These are phyloP conservation scores for Argyra leucocephala DNA, from an alignment of 2,888 invertebrate species.

Conservation along the genomic window DNA sequence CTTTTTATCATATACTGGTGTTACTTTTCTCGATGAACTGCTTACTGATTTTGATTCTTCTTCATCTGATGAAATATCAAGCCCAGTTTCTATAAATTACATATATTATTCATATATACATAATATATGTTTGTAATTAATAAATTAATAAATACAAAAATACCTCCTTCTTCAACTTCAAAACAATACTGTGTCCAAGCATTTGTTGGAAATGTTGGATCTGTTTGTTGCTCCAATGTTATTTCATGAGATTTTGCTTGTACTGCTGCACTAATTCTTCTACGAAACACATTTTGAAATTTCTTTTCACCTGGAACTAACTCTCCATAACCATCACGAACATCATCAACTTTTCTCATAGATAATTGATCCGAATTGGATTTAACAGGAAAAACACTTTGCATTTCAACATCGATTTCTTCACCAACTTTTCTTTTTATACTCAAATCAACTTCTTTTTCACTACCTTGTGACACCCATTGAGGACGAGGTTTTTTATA, in stretches of 20 bases:
- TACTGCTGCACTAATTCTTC: slow-evolving; percentile 49
- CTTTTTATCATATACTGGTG: slow-evolving; percentile 24
- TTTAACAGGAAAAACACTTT: slow-evolving; percentile 51
- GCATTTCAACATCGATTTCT: slow-evolving; percentile 58
- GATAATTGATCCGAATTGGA: slow-evolving; percentile 45
- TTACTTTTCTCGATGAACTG: slow-evolving; percentile 31
- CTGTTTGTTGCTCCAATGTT: slow-evolving; percentile 55
- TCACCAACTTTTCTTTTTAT: slow-evolving; percentile 46
- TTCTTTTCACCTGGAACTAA: slow-evolving; percentile 49
- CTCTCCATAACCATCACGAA: slow-evolving; percentile 61
- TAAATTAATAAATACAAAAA: slow-evolving; percentile 15
- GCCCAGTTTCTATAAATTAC: slow-evolving; percentile 25
- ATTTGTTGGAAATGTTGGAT: slow-evolving; percentile 57
- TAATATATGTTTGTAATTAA: not conserved
- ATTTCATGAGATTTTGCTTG: slow-evolving; percentile 50
- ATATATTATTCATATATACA: not conserved
- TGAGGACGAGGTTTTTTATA: slow-evolving; percentile 46
- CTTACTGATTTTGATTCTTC: slow-evolving; percentile 26
- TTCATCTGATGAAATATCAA: slow-evolving; percentile 35
- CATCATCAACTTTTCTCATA: slow-evolving; percentile 49
- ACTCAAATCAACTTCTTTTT: slow-evolving; percentile 51
- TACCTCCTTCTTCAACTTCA: slow-evolving; percentile 38
- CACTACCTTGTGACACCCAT: slow-evolving; percentile 59
- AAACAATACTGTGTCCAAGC: slow-evolving; percentile 59
- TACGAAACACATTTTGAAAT: slow-evolving; percentile 49